Evolutionary conservation across 2,888 invertebrate genomes (phyloP), one percentile per base, ranked within the genome.

Genomic region (Erebia palarica): DNA sequence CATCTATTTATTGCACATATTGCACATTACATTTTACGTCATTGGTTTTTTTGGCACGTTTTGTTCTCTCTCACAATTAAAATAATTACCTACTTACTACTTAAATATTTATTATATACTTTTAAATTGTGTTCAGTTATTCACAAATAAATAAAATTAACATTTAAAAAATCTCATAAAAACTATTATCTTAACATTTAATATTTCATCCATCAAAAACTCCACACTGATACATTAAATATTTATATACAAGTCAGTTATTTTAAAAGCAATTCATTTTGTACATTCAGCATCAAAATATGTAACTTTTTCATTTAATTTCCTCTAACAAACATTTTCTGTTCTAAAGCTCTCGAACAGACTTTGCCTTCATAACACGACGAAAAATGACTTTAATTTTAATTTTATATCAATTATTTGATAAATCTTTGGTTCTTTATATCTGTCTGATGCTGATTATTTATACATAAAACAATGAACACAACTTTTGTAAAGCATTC

Each of bases 1-100:
- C 53, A 16, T 0, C 13, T 61, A 61, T 21, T 65, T 68, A 73
- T 68, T 73, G 65, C 71, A 65, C 42, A 70, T 14, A 1, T 42
- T 18, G 27, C 47, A 55, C 16, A 47, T 58, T n/a, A 27, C 5
- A 27, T 51, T 55, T 57, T 65, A 71, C 61, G 72, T 74, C 59
- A 65, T 51, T n/a, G 11, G 51, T 75, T 78, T 75, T 78, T 79
- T 78, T 80, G 79, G 78, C 79, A 79, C 75, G 74, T 73, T 36
- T 36, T 36, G 68, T 70, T 73, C 61, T 64, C 60, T 65, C 18
- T 59, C n/a, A 57, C 47, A 42, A 42, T 18, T 61, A 18, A 44
- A 49, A 21, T 21, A 18, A 61, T 60, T 69, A 70, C 47, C 47
- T 47, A 47, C 11, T 47, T 11, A 47, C 44, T 67, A 74, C 63